Conservation (phyloP, 2,797 vertebrate species). For the Petrocephalus schoutedeni region DNA sequence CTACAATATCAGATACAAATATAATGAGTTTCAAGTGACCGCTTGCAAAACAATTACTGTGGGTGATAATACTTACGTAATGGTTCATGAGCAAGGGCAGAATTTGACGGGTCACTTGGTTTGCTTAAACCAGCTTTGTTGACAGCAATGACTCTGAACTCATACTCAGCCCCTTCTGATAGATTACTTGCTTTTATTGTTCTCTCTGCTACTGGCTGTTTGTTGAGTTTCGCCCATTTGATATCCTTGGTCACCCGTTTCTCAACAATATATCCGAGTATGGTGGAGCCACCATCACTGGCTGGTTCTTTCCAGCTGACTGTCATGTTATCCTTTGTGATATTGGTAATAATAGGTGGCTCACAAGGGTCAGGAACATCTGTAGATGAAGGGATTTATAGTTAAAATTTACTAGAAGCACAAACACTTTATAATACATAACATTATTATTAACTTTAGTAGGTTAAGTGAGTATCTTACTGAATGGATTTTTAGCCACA, state of each 20-base stretch:
- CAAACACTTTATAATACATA: not conserved
- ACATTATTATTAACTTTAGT: not conserved
- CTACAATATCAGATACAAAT: constrained; percentile 51
- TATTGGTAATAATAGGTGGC: constrained; percentile 86
- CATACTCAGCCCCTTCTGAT: constrained; percentile 84
- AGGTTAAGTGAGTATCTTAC: constrained; percentile 58
- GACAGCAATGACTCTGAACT: constrained; percentile 82
- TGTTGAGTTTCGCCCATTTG: constrained; percentile 83
- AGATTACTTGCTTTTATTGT: constrained; percentile 79
- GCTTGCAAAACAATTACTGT: not conserved
- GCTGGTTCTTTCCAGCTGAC: constrained; percentile 96
- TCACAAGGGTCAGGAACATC: constrained; percentile 86
- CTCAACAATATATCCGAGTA: constrained; percentile 89
- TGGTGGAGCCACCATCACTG: constrained; percentile 82
- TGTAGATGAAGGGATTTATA: constrained; percentile 49
- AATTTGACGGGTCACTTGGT: constrained; percentile 82
- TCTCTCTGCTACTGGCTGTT: constrained; percentile 81
- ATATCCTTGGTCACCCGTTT: constrained; percentile 82
- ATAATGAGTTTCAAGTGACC: not conserved
- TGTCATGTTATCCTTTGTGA: constrained; percentile 88
- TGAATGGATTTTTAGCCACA: constrained; percentile 85
- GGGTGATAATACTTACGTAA: constrained; percentile 72
- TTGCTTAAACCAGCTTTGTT: constrained; percentile 87
- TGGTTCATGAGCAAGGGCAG: constrained; percentile 76
- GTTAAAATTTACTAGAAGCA: not conserved